A percentile compares a stretch with the other conserved stretches of the same genome.
Evolutionary conservation across 2,113 vertebrate species (phyloP).

Genomic region (Centrocercus urophasianus): DNA sequence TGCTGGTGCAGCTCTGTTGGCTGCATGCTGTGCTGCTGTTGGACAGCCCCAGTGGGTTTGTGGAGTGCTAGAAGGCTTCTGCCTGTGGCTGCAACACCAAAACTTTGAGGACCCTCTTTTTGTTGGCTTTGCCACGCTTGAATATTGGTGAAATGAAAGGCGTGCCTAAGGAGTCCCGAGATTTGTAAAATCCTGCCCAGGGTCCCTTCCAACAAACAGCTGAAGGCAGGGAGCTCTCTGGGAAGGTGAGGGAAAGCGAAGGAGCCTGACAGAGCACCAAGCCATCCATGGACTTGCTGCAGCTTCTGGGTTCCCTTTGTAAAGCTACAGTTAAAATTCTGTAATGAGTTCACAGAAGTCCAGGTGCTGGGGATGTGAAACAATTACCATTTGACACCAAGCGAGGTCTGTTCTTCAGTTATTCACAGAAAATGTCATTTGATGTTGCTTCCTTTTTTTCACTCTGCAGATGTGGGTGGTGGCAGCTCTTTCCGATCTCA

Average conservation of each 20-base stretch:
- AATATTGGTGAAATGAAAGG: not conserved
- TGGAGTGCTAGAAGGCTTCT: not conserved
- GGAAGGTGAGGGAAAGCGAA: not conserved
- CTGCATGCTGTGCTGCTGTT: not conserved
- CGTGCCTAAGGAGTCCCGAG: not conserved
- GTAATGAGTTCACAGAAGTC: not conserved
- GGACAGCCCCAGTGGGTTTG: not conserved
- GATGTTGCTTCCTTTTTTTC: constrained; percentile 32
- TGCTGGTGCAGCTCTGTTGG: not conserved
- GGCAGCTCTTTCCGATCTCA: constrained; percentile 27
- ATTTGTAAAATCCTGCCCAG: not conserved
- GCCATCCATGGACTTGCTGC: not conserved
- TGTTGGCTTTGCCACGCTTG: not conserved
- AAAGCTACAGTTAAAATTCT: not conserved
- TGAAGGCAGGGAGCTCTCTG: not conserved
- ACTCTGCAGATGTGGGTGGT: constrained; percentile 26
- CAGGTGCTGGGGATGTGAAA: constrained; percentile 16
- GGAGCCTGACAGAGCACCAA: not conserved
- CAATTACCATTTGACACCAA: not conserved
- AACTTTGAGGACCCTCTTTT: not conserved
- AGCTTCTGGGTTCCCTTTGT: not conserved
- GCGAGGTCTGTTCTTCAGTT: not conserved
- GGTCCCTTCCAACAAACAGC: not conserved
- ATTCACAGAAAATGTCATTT: constrained; percentile 35
- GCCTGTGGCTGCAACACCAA: not conserved